A percentile compares a stretch with the other conserved stretches of the same genome.
phyloP scores from a whole-genome alignment of 2,888 invertebrate genomes.

The Nemotelus nigrinus region DNA sequence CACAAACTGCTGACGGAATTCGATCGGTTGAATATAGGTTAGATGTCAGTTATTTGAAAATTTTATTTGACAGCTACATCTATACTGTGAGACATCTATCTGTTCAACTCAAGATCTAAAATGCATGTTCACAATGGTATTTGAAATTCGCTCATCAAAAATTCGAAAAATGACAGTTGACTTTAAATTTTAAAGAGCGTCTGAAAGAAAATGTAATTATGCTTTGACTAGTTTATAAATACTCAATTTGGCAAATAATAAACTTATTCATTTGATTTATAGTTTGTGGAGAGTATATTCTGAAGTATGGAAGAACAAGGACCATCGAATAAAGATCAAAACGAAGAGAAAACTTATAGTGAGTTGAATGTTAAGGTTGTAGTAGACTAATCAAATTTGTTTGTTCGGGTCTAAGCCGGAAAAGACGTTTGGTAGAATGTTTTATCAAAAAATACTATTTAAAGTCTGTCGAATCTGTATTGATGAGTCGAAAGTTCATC shows the following conservation, averaged over 20 bases:
- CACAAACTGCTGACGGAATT: background rate
- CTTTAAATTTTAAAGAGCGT: background rate
- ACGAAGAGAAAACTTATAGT: slow-evolving; percentile 14
- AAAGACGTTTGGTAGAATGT: too few species aligned
- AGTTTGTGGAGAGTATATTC: background rate
- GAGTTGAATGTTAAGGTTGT: background rate
- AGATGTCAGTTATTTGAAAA: slow-evolving; percentile 37
- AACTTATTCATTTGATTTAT: background rate
- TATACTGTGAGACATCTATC: slow-evolving; percentile 5
- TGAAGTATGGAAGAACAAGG: background rate
- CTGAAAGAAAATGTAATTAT: too few species aligned
- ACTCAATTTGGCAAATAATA: background rate
- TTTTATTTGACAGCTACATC: background rate
- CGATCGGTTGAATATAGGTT: background rate
- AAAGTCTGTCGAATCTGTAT: too few species aligned
- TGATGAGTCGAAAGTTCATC: too few species aligned
- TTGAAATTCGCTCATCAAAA: background rate
- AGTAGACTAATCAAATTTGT: too few species aligned
- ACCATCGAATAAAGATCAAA: background rate
- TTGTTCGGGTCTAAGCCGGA: too few species aligned
- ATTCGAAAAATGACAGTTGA: background rate
- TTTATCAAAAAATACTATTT: too few species aligned
- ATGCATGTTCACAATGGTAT: background rate
- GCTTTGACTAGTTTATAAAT: too few species aligned
- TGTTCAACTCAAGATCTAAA: background rate